Base-by-base conservation (phyloP, 2,888 invertebrate genomes). In the Eupithecia exiguata region DNA sequence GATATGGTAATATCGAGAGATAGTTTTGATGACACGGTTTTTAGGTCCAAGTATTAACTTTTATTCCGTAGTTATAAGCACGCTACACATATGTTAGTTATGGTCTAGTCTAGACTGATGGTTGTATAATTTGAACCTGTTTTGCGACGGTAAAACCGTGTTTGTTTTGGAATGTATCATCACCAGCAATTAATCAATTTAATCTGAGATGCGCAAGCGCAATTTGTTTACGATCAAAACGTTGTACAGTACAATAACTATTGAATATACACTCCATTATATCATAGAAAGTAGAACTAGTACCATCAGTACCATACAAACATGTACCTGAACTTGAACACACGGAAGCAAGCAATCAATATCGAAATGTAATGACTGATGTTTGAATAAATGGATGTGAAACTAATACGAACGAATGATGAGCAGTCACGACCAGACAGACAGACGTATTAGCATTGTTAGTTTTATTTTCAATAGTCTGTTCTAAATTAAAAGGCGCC, bases 261-360 rank as follows among this genome's bases (percentile, higher is more conserved):
- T 58, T 25, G 21, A 58, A 12, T 14, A 58, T 25, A 58, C 58
- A 58, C 12, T 58, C 58, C 58, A 58, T 58, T 58, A 58, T 14
- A 40, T 38, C 68, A 63, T 58, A 70, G 68, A 67, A 25, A 65
- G n/a, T 65, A 38, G 7, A 7, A 62, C 16, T n/a, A 38, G 63
- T 65, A 36, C 36, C 40, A 75, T 70, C 9, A 21, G 63, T 65
- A 36, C 25, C 53, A 75, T 72, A 75, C 76, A 73, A 66, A 71
- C 70, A 70, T 68, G 68, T 70, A 75, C 76, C 63, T 78, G 76
- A 76, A 77, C 79, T 79, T 77, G 77, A 77, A 77, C 74, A 66
- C 66, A 66, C 92, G 93, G 93, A 93, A 92, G 90, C 89, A 85
- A 89, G 87, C 89, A 90, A 89, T 92, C 91, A 91, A 90, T 91